Conservation (phyloP, 2,113 vertebrate species). For the Rhinogobius similis region DNA sequence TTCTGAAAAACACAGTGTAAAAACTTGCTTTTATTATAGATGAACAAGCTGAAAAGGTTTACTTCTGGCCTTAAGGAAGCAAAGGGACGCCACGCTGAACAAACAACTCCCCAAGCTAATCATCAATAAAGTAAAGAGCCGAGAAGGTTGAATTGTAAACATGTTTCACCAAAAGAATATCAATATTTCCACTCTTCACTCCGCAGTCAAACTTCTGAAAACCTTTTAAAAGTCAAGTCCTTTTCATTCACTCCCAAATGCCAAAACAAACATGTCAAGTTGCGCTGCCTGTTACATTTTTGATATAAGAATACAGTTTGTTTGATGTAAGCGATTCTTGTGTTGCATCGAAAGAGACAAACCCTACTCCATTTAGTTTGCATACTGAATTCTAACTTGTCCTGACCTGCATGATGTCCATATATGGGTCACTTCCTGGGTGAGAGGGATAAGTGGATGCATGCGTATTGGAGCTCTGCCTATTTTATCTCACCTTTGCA, state of each 20-base stretch:
- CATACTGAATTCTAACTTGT: not conserved
- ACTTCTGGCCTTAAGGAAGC: not conserved
- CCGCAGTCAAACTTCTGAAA: not conserved
- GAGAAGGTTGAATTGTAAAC: slow-evolving; percentile 5
- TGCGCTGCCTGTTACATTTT: not conserved
- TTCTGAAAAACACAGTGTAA: not conserved
- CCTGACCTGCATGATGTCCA: not conserved
- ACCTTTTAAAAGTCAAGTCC: not conserved
- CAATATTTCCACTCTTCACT: not conserved
- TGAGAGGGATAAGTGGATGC: slow-evolving; percentile 1
- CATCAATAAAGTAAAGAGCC: slow-evolving; percentile 3
- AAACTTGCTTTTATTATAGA: not conserved
- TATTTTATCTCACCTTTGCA: slow-evolving; percentile 7
- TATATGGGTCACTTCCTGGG: not conserved
- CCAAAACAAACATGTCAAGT: not conserved
- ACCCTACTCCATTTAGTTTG: too few relatives aligned
- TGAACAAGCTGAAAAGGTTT: not conserved
- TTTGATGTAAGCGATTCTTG: not conserved
- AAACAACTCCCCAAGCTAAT: slow-evolving; percentile 2
- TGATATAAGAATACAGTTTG: not conserved
- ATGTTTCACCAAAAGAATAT: slow-evolving; percentile 10
- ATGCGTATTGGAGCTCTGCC: not conserved
- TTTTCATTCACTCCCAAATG: slow-evolving; percentile 1
- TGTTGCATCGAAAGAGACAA: too few relatives aligned
- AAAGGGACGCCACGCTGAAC: not conserved